Conservation (phyloP, 37 sponge, comb jelly and placozoan species). For the Mnemiopsis leidyi region DNA sequence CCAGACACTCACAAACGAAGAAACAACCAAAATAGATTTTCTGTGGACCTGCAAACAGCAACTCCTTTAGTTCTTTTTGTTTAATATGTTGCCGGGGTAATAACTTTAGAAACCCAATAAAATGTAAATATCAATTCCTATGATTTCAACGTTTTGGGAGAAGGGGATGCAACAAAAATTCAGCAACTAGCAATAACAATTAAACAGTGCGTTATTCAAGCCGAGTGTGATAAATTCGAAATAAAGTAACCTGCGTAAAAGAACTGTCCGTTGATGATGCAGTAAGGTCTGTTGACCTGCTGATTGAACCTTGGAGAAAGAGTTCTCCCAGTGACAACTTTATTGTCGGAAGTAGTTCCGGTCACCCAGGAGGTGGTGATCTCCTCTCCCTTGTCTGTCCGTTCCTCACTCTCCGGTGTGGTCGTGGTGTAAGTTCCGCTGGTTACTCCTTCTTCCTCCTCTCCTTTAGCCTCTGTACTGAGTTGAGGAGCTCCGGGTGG, state of each 20-base stretch:
- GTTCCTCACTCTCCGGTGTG: not conserved
- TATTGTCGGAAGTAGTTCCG: not conserved
- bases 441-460: not conserved
- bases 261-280: not conserved
- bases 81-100: no score
- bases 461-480: not conserved
- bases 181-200: no score
- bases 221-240: no score
- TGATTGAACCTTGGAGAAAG: not conserved
- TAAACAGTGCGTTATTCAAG: no score
- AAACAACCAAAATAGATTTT: not conserved
- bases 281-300: not conserved
- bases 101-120: no score
- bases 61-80: no score
- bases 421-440: not conserved
- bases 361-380: not conserved
- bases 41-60: not conserved
- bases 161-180: no score
- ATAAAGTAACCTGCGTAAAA: not conserved
- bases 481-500: not conserved
- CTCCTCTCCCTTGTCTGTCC: not conserved
- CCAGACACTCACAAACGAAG: not conserved
- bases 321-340: not conserved
- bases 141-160: no score
- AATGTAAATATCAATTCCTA: no score